Evolutionary conservation across 2,113 vertebrate species (phyloP).

Genomic region (Osmerus eperlanus): DNA sequence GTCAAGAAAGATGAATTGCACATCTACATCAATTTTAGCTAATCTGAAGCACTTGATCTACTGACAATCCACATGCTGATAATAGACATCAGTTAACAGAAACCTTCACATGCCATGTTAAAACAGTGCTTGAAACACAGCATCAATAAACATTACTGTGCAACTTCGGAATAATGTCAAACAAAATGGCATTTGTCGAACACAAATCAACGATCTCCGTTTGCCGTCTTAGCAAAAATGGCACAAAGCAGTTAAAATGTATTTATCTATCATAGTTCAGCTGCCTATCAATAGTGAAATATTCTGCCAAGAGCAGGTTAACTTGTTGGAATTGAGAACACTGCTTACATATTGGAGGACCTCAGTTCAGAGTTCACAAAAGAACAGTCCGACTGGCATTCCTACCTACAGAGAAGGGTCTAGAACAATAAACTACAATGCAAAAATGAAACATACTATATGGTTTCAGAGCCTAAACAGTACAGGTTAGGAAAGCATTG

Average conservation of each 20-base stretch:
- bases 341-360: not conserved
- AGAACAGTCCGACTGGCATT: slow-evolving; percentile 38
- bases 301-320: not conserved
- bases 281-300: not conserved
- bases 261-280: too few species aligned
- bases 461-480: slow-evolving; percentile 29
- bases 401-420: slow-evolving; percentile 40
- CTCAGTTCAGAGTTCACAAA: slow-evolving; percentile 47
- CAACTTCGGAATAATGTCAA: slow-evolving; percentile 9
- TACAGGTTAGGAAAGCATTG: slow-evolving; percentile 23
- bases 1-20: slow-evolving; percentile 30
- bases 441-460: slow-evolving; percentile 28
- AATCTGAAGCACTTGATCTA: slow-evolving; percentile 49
- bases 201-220: not conserved
- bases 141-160: slow-evolving; percentile 27
- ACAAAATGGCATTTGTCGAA: too few species aligned
- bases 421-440: slow-evolving; percentile 51
- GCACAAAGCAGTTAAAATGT: not conserved
- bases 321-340: not conserved
- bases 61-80: slow-evolving; percentile 62
- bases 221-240: too few species aligned
- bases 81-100: slow-evolving; percentile 39
- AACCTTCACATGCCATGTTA: slow-evolving; percentile 57
- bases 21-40: slow-evolving; percentile 24
- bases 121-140: slow-evolving; percentile 14